Conservation (phyloP, 2,888 invertebrate genomes). For the Fragum sueziense region DNA sequence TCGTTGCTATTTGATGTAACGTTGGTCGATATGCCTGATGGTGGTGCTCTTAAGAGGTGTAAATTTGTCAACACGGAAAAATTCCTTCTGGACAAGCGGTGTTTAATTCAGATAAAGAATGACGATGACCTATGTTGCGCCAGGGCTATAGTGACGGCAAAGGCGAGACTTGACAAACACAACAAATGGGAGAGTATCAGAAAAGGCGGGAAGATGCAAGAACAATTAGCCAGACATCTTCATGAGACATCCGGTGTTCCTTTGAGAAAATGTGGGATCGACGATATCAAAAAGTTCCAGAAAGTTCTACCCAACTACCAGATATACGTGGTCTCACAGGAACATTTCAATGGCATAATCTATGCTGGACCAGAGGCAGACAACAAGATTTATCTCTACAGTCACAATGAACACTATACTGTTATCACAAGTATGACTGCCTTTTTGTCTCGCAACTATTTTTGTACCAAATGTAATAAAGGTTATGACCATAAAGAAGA, state of each 20-base stretch:
- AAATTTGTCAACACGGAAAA: slow-evolving; percentile 41
- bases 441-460: slow-evolving; percentile 29
- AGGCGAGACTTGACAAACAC: slow-evolving; percentile 47
- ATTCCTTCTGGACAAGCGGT: slow-evolving; percentile 34
- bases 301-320: slow-evolving; percentile 30
- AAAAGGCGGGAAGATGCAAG: slow-evolving; percentile 26
- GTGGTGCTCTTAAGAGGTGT: slow-evolving; percentile 31
- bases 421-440: slow-evolving; percentile 38
- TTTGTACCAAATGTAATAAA: slow-evolving; percentile 33
- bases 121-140: slow-evolving; percentile 48
- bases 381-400: slow-evolving; percentile 19
- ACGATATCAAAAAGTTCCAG: slow-evolving; percentile 43
- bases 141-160: slow-evolving; percentile 53
- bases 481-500: slow-evolving; percentile 41
- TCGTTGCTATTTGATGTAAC: slow-evolving; percentile 42
- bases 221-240: slow-evolving; percentile 26
- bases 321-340: slow-evolving; percentile 35
- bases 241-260: slow-evolving; percentile 35
- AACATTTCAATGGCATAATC: slow-evolving; percentile 43
- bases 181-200: slow-evolving; percentile 46
- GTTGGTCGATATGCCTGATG: slow-evolving; percentile 38
- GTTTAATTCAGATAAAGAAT: slow-evolving; percentile 52
- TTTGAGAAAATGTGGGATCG: slow-evolving; percentile 30
- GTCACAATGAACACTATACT: slow-evolving; percentile 30
- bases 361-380: slow-evolving; percentile 27